A percentile compares a stretch with the other conserved stretches of the same genome.
Evolutionary conservation across 1,140 invertebrate species (phyloP).

Genomic region (Nasonia longicornis): DNA sequence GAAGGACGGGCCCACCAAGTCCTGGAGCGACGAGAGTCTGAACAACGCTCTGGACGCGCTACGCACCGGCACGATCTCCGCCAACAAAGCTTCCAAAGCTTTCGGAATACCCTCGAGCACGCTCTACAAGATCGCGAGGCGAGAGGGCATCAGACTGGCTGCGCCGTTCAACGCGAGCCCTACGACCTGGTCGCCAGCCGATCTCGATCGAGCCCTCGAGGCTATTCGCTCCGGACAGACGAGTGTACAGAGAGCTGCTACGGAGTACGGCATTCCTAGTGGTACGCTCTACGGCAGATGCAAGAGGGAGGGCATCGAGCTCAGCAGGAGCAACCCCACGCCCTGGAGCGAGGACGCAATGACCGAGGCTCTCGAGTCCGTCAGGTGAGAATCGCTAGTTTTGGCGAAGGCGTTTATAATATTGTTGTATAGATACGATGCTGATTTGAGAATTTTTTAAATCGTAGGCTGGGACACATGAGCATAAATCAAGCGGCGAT

Average conservation of each 20-base stretch:
- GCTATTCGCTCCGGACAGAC: slow-evolving; percentile 84
- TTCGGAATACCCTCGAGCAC: slow-evolving; percentile 91
- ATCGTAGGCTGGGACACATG: slow-evolving; percentile 86
- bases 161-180: slow-evolving; percentile 91
- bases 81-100: slow-evolving; percentile 92
- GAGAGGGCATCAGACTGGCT: slow-evolving; percentile 87
- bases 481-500: slow-evolving; percentile 94
- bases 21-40: slow-evolving; percentile 88
- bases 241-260: slow-evolving; percentile 87
- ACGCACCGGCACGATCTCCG: slow-evolving; percentile 85
- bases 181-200: slow-evolving; percentile 87
- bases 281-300: slow-evolving; percentile 88
- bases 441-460: slow-evolving; percentile 31
- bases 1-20: slow-evolving; percentile 87
- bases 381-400: slow-evolving; percentile 72
- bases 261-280: slow-evolving; percentile 87
- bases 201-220: slow-evolving; percentile 84
- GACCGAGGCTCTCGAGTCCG: slow-evolving; percentile 88
- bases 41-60: slow-evolving; percentile 84
- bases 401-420: neutral
- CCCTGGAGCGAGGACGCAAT: slow-evolving; percentile 92
- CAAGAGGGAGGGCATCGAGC: slow-evolving; percentile 88
- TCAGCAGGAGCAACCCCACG: slow-evolving; percentile 85
- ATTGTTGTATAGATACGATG: neutral
- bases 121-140: slow-evolving; percentile 88